Percentiles rank a stretch among this genome's conserved stretches.
Evolutionary conservation across 1,140 invertebrate species (phyloP).

Genomic region (Formica exsecta): DNA sequence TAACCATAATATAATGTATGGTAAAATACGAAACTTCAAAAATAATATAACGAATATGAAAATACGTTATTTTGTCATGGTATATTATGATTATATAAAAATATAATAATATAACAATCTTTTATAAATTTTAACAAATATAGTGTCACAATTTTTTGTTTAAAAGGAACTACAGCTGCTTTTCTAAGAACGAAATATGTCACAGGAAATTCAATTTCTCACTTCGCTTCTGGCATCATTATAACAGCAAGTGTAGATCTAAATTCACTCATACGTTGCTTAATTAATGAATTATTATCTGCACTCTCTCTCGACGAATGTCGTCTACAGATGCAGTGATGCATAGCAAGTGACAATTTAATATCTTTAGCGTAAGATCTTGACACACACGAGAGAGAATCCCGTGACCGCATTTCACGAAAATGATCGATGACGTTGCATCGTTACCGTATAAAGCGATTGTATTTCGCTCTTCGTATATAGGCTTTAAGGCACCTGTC

Average conservation of each 20-base stretch:
- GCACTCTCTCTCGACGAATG: background rate
- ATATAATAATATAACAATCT: background rate
- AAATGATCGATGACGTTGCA: conserved; percentile 60
- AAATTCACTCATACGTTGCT: background rate
- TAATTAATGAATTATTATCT: conserved; percentile 60
- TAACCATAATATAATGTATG: background rate
- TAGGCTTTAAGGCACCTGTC: conserved; percentile 28
- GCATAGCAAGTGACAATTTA: conserved; percentile 58
- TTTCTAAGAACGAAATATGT: background rate
- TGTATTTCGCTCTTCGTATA: conserved; percentile 45
- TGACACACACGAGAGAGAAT: conserved; percentile 31
- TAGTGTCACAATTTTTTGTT: background rate
- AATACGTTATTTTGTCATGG: no score
- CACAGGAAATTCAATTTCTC: conserved; percentile 10
- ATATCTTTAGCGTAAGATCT: conserved; percentile 44
- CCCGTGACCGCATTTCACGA: conserved; percentile 37
- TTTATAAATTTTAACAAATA: background rate
- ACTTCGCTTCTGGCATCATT: background rate
- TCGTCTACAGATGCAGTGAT: conserved; percentile 45
- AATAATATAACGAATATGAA: background rate
- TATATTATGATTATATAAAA: background rate
- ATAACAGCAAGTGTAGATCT: background rate
- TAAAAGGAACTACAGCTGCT: background rate
- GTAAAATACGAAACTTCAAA: background rate
- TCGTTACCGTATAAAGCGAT: conserved; percentile 51